Conservation (phyloP, 35 echinoderm and acorn worm genomes). For the Holothuria glaberrima region DNA sequence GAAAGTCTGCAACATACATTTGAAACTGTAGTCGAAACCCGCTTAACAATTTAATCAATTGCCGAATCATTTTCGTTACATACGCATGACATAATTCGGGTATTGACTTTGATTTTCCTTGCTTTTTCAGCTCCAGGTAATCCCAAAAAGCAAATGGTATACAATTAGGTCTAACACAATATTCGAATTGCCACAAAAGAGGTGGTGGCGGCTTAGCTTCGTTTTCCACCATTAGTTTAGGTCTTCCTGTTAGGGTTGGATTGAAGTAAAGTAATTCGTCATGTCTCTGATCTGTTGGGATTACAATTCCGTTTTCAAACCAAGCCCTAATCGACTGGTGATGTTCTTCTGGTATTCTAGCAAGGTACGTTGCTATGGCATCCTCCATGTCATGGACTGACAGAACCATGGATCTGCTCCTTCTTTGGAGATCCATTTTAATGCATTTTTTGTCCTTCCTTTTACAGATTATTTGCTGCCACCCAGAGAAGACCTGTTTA, state of each 20-base stretch:
- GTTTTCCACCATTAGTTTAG: not conserved
- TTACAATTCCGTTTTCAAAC: constrained; percentile 62
- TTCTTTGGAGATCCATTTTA: constrained; percentile 29
- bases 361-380: not conserved
- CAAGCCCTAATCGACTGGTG: constrained; percentile 18
- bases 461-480: constrained; percentile 27
- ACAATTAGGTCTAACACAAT: constrained; percentile 45
- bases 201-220: not conserved
- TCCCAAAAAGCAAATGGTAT: constrained; percentile 60
- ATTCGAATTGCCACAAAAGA: constrained; percentile 30
- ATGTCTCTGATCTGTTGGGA: not conserved
- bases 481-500: constrained; percentile 54
- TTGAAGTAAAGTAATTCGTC: constrained; percentile 51
- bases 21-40: no score
- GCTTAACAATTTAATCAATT: no score
- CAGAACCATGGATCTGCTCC: not conserved
- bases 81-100: constrained; percentile 41
- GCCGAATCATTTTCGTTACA: no score
- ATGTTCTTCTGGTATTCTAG: not conserved
- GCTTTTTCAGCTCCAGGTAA: constrained; percentile 47
- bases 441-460: not conserved
- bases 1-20: no score
- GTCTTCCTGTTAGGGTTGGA: constrained; percentile 60
- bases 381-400: not conserved
- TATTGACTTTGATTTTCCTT: not conserved